Conservation (phyloP, 2,797 vertebrate genomes). For the Chiloscyllium punctatum region DNA sequence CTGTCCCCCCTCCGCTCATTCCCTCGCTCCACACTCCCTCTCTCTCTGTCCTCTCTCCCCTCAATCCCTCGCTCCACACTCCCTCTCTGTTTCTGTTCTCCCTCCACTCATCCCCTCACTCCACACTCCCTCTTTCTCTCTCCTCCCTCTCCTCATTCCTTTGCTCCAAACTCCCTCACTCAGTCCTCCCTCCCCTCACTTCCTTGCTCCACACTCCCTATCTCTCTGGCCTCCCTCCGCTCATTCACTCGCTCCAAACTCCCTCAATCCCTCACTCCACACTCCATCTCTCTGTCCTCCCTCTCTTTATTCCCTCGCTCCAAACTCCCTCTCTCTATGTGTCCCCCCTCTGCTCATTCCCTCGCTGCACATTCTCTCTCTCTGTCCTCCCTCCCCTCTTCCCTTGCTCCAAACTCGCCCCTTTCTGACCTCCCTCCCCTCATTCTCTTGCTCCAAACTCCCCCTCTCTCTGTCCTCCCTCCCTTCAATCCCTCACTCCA, state of each 20-base stretch:
- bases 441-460: too few species aligned
- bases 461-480: neutral
- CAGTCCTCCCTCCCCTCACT: neutral
- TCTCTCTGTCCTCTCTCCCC: neutral
- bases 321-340: neutral
- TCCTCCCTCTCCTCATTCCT: neutral
- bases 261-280: neutral
- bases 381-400: too few species aligned
- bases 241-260: neutral
- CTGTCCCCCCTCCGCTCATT: too few species aligned
- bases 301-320: neutral
- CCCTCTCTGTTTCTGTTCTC: neutral
- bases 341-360: neutral
- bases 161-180: neutral
- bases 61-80: neutral
- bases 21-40: neutral
- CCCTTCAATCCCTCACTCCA: neutral
- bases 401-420: neutral
- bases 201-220: neutral
- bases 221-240: neutral
- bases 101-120: neutral
- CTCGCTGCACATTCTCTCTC: too few species aligned
- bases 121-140: neutral
- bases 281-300: neutral
- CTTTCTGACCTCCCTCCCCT: too few species aligned